Evolutionary conservation across 2,888 invertebrate species (phyloP).

Genomic region (Lycocerus yunnanus): DNA sequence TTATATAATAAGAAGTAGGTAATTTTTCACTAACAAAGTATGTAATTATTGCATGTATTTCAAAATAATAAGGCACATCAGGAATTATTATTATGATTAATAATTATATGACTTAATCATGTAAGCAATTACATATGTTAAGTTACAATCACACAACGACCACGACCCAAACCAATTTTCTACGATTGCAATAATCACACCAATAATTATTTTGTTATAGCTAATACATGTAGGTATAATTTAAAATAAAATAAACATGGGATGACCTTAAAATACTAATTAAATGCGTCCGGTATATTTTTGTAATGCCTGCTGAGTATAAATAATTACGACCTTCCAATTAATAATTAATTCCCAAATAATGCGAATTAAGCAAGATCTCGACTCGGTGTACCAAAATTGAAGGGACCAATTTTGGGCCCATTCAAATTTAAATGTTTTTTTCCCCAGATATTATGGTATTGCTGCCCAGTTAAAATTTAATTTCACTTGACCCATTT

Average conservation of each 20-base stretch:
- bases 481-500: neutral
- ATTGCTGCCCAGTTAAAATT: no score
- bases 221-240: neutral
- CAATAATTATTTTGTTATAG: neutral
- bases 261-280: conserved; percentile 1
- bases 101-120: neutral
- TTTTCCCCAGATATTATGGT: no score
- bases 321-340: neutral
- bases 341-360: neutral
- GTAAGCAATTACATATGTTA: neutral
- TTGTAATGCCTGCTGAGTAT: neutral
- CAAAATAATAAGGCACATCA: neutral
- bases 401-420: neutral
- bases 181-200: neutral
- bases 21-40: neutral
- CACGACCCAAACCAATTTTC: neutral
- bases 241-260: neutral
- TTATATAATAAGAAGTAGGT: neutral
- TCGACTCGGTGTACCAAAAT: neutral
- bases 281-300: neutral
- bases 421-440: neutral
- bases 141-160: neutral
- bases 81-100: neutral
- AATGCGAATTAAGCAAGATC: neutral
- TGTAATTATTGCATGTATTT: neutral